Evolutionary conservation across 2,888 invertebrate genomes (phyloP).

Genomic region (Scaptomyza tumidula): DNA sequence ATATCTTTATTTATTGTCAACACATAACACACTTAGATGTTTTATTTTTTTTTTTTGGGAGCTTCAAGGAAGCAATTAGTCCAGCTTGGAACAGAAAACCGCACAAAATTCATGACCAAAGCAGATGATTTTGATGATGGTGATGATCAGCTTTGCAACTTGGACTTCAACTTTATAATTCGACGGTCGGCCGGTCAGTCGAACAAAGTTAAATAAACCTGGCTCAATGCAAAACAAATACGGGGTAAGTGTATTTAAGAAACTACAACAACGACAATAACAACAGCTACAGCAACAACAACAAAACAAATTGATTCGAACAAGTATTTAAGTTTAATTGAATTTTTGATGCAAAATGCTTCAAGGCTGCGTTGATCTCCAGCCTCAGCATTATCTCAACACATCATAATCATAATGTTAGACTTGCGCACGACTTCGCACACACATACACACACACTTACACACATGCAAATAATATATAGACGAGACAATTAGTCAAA

Average conservation of each 20-base stretch:
- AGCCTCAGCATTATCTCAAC: conserved; percentile 26
- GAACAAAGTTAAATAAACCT: conserved; percentile 62
- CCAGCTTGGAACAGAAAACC: conserved; percentile 22
- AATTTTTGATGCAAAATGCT: conserved; percentile 69
- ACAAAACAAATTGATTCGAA: conserved; percentile 69
- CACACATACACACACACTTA: conserved; percentile 14
- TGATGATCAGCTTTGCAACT: conserved; percentile 40
- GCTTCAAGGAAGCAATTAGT: conserved; percentile 69
- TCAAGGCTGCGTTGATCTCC: conserved; percentile 64
- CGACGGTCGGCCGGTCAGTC: conserved; percentile 25
- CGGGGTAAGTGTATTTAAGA: conserved; percentile 49
- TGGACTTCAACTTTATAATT: conserved; percentile 40
- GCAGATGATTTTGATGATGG: conserved; percentile 10
- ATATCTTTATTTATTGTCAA: conserved; percentile 14
- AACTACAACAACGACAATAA: conserved; percentile 11
- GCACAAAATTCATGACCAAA: conserved; percentile 41
- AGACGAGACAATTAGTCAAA: conserved; percentile 70
- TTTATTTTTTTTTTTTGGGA: conserved; percentile 1
- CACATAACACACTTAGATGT: too few species aligned
- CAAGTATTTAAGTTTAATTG: conserved; percentile 78
- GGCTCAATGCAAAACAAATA: conserved; percentile 78
- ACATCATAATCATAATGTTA: conserved; percentile 65
- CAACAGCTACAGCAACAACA: neutral
- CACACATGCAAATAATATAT: conserved; percentile 15
- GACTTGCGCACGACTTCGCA: conserved; percentile 55